Percentiles rank a stretch among this genome's conserved stretches.
Conservation (phyloP, 92 coral and sea anemone genomes). For the Zoanthus sansibaricus region DNA sequence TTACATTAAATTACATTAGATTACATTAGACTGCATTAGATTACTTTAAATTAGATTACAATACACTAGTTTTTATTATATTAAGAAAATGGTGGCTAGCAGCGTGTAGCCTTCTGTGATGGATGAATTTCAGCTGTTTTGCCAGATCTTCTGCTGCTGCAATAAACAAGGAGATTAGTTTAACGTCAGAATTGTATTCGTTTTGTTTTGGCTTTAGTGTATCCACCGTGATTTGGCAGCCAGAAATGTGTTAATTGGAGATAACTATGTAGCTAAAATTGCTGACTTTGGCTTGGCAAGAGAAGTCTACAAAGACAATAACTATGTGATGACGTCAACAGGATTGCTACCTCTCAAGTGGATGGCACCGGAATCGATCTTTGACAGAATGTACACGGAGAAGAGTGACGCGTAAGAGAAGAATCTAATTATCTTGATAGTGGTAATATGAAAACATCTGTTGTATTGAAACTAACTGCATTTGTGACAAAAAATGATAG, state of each 20-base stretch:
- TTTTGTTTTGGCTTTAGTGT: conserved; percentile 33
- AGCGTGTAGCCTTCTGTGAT: no score
- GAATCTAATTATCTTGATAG: background rate
- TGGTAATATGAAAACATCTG: no score
- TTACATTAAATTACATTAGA: no score
- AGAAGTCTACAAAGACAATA: conserved; percentile 48
- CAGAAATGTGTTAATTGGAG: conserved; percentile 57
- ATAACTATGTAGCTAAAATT: conserved; percentile 60
- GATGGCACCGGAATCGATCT: conserved; percentile 51
- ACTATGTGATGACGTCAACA: conserved; percentile 60
- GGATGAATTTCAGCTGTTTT: no score
- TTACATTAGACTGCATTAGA: no score
- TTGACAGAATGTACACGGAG: conserved; percentile 28
- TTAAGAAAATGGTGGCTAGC: no score
- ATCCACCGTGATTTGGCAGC: conserved; percentile 71
- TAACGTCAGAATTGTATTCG: background rate
- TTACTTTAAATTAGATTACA: no score
- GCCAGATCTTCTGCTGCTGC: no score
- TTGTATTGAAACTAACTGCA: no score
- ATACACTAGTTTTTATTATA: no score
- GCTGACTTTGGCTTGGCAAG: conserved; percentile 69
- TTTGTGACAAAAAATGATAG: no score
- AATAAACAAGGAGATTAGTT: no score
- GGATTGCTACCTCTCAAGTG: conserved; percentile 63
- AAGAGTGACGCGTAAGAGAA: conserved; percentile 19